A percentile compares a stretch with the other conserved stretches of the same genome.
Evolutionary conservation across 2,888 invertebrate genomes (phyloP).

Genomic region (Nomada fucata): DNA sequence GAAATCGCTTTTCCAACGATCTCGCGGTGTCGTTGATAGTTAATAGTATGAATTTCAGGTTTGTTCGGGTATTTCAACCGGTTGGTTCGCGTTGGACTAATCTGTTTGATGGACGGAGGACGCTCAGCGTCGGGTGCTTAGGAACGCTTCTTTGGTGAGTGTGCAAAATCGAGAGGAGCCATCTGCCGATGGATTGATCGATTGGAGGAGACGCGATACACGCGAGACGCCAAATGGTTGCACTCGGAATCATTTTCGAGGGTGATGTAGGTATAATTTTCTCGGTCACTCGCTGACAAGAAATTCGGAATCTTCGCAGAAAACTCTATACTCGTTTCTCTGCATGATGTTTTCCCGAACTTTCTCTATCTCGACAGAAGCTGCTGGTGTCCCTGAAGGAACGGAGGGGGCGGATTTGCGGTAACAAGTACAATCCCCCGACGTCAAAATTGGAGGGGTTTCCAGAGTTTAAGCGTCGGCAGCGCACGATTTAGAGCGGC

Average conservation of each 20-base stretch:
- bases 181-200: background rate
- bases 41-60: too few relatives aligned
- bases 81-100: background rate
- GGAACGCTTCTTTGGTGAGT: background rate
- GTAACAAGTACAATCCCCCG: slow-evolving; percentile 11
- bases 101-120: background rate
- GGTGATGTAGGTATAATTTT: too few relatives aligned
- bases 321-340: background rate
- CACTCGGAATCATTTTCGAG: too few relatives aligned
- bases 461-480: background rate
- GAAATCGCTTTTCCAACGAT: too few relatives aligned
- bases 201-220: background rate
- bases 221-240: too few relatives aligned
- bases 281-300: too few relatives aligned
- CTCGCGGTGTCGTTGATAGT: too few relatives aligned
- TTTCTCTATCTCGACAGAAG: background rate
- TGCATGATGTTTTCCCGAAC: background rate
- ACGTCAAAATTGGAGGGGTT: slow-evolving; percentile 27
- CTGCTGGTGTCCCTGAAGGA: background rate
- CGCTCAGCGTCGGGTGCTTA: background rate
- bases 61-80: background rate
- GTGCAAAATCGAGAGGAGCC: background rate
- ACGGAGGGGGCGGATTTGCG: slow-evolving; percentile 13
- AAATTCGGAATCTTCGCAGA: too few relatives aligned
- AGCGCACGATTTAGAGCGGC: background rate